Percentiles rank a stretch among this genome's conserved stretches.
Conservation (phyloP, 2,888 invertebrate genomes). For the Andrena marginata region DNA sequence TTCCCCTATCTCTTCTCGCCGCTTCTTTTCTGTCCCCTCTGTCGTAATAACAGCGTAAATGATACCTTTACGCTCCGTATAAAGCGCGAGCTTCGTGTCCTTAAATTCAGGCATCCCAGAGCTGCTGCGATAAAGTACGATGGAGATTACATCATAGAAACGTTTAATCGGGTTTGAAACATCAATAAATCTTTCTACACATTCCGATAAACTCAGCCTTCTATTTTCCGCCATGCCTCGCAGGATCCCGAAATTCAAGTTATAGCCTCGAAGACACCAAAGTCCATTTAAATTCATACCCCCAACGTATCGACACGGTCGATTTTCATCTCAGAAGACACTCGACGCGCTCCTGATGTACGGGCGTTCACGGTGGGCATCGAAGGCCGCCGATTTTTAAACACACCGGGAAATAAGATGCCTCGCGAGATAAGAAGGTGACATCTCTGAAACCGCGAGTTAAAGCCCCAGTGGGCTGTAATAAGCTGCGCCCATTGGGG, state of each 20-base stretch:
- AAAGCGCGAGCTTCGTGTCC: no score
- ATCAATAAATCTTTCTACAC: no score
- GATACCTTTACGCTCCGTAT: no score
- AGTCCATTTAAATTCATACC: background rate
- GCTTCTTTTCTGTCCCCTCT: background rate
- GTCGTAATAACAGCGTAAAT: no score
- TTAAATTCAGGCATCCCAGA: no score
- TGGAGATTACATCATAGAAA: no score
- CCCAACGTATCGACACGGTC: background rate
- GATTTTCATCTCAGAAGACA: background rate
- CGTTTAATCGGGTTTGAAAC: no score
- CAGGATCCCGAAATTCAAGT: no score
- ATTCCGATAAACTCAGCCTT: no score
- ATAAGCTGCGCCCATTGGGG: conserved; percentile 36
- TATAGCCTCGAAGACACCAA: background rate
- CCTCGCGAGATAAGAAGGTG: conserved; percentile 28
- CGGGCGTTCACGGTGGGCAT: background rate
- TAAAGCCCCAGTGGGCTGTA: background rate
- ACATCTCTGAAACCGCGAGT: conserved; percentile 27
- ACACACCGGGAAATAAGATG: conserved; percentile 37
- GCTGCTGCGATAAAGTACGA: no score
- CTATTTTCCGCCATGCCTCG: no score
- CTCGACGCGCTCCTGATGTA: conserved; percentile 6
- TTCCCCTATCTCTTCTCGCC: conserved; percentile 6
- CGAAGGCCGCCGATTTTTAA: conserved; percentile 20